Evolutionary conservation across 2,797 vertebrate genomes (phyloP).

Genomic region (Coilia nasus): DNA sequence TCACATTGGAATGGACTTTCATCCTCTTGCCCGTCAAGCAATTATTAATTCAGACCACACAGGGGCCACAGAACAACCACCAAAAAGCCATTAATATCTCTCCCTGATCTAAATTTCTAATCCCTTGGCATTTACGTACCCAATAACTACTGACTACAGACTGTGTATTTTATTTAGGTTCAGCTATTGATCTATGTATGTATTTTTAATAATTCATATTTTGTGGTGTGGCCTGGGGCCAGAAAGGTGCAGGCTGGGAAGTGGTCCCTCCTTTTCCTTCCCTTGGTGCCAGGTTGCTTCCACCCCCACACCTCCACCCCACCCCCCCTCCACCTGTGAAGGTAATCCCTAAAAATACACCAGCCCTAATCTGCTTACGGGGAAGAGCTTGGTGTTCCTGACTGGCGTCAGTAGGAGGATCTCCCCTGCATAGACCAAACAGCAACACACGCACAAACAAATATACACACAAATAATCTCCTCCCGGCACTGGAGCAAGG

Average conservation of each 20-base stretch:
- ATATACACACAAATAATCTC: conserved; percentile 27
- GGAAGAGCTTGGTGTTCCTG: conserved; percentile 58
- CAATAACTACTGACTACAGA: background rate
- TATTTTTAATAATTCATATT: background rate
- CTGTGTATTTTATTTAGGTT: background rate
- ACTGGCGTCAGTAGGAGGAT: conserved; percentile 30
- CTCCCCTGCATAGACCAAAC: background rate
- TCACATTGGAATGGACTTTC: background rate
- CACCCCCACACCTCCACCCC: background rate
- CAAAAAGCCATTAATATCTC: conserved; percentile 31
- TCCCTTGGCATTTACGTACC: conserved; percentile 38
- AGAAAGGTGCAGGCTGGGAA: background rate
- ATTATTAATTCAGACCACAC: conserved; percentile 2
- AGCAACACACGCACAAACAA: conserved; percentile 44
- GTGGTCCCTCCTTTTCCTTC: background rate
- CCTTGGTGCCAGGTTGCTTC: background rate
- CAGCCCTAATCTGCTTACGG: conserved; percentile 87
- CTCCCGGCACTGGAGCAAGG: background rate
- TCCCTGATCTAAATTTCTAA: conserved; percentile 45
- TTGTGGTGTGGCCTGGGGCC: background rate
- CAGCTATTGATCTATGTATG: background rate
- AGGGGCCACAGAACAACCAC: background rate
- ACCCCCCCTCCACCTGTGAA: conserved; percentile 66
- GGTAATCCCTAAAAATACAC: conserved; percentile 91
- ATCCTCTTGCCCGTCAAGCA: background rate